Conservation (phyloP, 2,113 vertebrate genomes). For the Noturus placidus region DNA sequence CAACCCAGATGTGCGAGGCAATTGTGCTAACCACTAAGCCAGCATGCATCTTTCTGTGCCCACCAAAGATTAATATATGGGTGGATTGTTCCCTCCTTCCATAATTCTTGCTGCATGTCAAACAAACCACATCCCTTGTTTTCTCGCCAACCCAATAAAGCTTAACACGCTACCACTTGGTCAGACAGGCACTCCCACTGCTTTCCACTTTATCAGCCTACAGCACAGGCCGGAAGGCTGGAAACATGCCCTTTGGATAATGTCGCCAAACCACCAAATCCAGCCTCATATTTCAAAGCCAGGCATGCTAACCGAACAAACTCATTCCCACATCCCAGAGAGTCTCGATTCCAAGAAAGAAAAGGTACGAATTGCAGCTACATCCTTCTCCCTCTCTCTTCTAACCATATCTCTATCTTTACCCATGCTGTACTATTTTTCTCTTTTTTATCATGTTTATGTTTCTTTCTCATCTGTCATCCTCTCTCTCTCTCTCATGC, state of each 20-base stretch:
- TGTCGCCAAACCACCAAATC: conserved; percentile 15
- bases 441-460: neutral
- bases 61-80: too few relatives aligned
- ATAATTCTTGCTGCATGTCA: conserved; percentile 67
- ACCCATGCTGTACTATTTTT: neutral
- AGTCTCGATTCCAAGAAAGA: conserved; percentile 22
- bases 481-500: neutral
- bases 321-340: conserved; percentile 32
- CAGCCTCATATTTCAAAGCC: conserved; percentile 45
- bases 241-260: conserved; percentile 43
- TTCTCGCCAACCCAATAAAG: conserved; percentile 65
- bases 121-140: conserved; percentile 56
- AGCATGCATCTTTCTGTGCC: too few relatives aligned
- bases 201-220: conserved; percentile 64
- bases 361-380: neutral
- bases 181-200: conserved; percentile 58
- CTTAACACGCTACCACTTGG: conserved; percentile 58
- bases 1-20: too few relatives aligned
- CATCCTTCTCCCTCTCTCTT: neutral
- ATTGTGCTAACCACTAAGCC: too few relatives aligned
- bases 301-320: conserved; percentile 51
- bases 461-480: neutral
- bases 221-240: conserved; percentile 56
- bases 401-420: neutral
- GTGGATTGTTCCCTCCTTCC: neutral